Percentiles rank a stretch among this genome's conserved stretches.
phyloP scores from a whole-genome alignment of 2,113 vertebrate genomes.

The Raja brachyura region DNA sequence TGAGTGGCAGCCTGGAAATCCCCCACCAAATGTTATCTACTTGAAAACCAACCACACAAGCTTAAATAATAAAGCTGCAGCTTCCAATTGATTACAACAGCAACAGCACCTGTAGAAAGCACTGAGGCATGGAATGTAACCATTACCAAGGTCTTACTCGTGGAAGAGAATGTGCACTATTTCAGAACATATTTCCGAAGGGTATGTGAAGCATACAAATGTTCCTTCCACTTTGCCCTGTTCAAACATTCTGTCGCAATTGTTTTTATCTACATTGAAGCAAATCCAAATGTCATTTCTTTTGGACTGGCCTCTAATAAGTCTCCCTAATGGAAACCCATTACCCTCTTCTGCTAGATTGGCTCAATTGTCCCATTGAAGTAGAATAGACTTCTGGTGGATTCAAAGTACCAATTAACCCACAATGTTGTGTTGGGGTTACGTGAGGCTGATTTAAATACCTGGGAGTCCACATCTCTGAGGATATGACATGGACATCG shows the following conservation, averaged over 20 bases:
- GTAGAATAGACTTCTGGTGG: not conserved
- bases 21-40: too few species aligned
- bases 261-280: not conserved
- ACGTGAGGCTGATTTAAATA: too few species aligned
- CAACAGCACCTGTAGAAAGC: not conserved
- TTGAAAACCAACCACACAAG: too few species aligned
- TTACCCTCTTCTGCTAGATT: not conserved
- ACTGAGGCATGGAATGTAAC: not conserved
- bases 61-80: too few species aligned
- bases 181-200: not conserved
- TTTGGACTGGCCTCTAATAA: not conserved
- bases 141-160: too few species aligned
- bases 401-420: not conserved
- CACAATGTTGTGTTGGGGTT: not conserved
- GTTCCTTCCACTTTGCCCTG: not conserved
- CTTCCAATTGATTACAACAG: too few species aligned
- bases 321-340: too few species aligned
- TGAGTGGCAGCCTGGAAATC: too few species aligned
- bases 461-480: too few species aligned
- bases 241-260: not conserved
- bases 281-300: not conserved
- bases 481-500: too few species aligned
- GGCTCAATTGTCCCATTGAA: not conserved
- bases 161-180: not conserved
- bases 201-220: conserved; percentile 12